Percentiles rank a stretch among this genome's conserved stretches.
Evolutionary conservation across 2,888 invertebrate species (phyloP).

Genomic region (Leistus spinibarbis): DNA sequence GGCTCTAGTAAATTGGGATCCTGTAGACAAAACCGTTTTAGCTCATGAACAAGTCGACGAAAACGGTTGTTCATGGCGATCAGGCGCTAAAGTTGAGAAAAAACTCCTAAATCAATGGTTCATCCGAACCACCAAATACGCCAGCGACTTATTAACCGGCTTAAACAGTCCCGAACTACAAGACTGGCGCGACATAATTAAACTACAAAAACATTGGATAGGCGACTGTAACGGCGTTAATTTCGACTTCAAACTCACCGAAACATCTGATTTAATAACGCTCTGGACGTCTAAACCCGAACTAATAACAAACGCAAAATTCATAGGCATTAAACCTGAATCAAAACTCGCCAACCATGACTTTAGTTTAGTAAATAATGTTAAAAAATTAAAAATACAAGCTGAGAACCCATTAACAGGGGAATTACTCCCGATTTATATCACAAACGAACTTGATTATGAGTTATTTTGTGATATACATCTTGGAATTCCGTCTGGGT

Average conservation of each 20-base stretch:
- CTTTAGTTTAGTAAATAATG: conserved; percentile 46
- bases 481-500: conserved; percentile 71
- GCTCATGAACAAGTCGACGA: conserved; percentile 98
- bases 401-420: conserved; percentile 76
- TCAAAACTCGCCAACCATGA: conserved; percentile 60
- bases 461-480: conserved; percentile 70
- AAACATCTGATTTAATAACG: conserved; percentile 55
- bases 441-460: conserved; percentile 68
- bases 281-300: conserved; percentile 81
- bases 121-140: conserved; percentile 84
- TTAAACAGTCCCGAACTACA: conserved; percentile 69
- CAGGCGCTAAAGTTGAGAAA: conserved; percentile 92
- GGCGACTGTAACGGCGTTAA: conserved; percentile 82
- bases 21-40: conserved; percentile 94
- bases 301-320: conserved; percentile 71
- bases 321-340: conserved; percentile 67
- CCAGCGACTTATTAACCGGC: conserved; percentile 73
- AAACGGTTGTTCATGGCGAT: conserved; percentile 92
- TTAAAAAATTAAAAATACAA: conserved; percentile 54
- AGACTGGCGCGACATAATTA: conserved; percentile 85
- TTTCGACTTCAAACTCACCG: conserved; percentile 65
- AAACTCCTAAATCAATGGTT: conserved; percentile 93
- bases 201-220: conserved; percentile 88
- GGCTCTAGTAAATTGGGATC: conserved; percentile 98
- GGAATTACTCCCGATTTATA: conserved; percentile 67